phyloP scores from a whole-genome alignment of 2,888 invertebrate species.

The Nineta flava region DNA sequence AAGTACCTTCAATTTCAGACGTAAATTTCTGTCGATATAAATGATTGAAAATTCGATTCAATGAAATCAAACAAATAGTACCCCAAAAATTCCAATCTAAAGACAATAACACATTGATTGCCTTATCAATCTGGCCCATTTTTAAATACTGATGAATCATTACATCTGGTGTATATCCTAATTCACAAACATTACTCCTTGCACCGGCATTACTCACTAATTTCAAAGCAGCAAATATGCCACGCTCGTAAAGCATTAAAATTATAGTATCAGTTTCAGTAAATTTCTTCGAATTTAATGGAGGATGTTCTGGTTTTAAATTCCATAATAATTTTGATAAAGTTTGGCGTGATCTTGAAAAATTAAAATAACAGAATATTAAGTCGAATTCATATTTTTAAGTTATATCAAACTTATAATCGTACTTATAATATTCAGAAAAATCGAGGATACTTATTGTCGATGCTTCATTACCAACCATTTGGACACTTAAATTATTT shows the following conservation, averaged over 20 bases:
- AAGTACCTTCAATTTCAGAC: constrained; percentile 37
- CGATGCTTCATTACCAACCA: constrained; percentile 46
- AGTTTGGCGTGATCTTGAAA: constrained; percentile 32
- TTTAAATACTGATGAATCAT: constrained; percentile 47
- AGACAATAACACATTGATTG: constrained; percentile 43
- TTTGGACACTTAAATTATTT: constrained; percentile 46
- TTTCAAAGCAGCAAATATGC: constrained; percentile 39
- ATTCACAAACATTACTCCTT: constrained; percentile 26
- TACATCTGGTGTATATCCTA: constrained; percentile 38
- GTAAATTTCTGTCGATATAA: constrained; percentile 41
- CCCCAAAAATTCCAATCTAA: constrained; percentile 72
- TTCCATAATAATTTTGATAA: constrained; percentile 42
- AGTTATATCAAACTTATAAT: not conserved
- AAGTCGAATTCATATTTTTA: not conserved
- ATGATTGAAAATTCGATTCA: constrained; percentile 56
- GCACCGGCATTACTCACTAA: constrained; percentile 33
- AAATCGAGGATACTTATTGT: constrained; percentile 47
- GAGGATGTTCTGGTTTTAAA: constrained; percentile 29
- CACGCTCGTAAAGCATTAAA: constrained; percentile 42
- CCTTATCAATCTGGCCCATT: constrained; percentile 46
- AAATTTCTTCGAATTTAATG: constrained; percentile 24
- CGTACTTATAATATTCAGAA: constrained; percentile 38
- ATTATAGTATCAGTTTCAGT: constrained; percentile 35
- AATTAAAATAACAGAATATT: not conserved
- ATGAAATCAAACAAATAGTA: constrained; percentile 52